Evolutionary conservation across 2,888 invertebrate species (phyloP).

Genomic region (Ecliptopera silaceata): DNA sequence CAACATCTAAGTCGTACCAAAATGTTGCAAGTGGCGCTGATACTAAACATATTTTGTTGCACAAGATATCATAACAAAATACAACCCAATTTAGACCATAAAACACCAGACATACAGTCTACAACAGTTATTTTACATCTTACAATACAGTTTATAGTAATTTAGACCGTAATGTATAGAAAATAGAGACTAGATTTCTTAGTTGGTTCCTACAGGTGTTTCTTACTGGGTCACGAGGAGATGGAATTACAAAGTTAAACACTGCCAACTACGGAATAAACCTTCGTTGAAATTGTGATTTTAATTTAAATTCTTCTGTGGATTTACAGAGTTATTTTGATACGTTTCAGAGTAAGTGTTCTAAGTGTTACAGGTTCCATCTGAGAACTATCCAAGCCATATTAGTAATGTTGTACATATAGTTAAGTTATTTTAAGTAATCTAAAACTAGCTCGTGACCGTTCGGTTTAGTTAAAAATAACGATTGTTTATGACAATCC

Average conservation of each 20-base stretch:
- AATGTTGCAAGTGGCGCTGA: conserved; percentile 25
- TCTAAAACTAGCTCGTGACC: too few species aligned
- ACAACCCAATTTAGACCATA: conserved; percentile 24
- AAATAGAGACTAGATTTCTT: conserved; percentile 15
- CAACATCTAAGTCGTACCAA: conserved; percentile 11
- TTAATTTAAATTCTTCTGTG: background rate
- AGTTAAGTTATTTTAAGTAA: too few species aligned
- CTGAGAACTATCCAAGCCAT: too few species aligned
- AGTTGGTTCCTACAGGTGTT: conserved; percentile 28
- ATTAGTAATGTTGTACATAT: too few species aligned
- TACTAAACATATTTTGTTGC: conserved; percentile 29
- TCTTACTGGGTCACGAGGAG: conserved; percentile 34
- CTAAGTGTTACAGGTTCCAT: too few species aligned
- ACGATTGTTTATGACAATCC: too few species aligned
- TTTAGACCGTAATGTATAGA: conserved; percentile 12
- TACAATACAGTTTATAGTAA: conserved; percentile 23
- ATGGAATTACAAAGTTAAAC: conserved; percentile 35
- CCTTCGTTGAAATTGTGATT: conserved; percentile 6
- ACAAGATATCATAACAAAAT: conserved; percentile 26
- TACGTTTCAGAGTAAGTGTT: too few species aligned
- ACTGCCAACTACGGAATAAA: conserved; percentile 23
- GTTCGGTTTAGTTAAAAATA: too few species aligned
- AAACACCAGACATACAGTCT: conserved; percentile 8
- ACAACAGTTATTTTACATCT: background rate
- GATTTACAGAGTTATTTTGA: background rate